Conservation (phyloP, 92 coral and sea anemone species). For the Metridium senile region DNA sequence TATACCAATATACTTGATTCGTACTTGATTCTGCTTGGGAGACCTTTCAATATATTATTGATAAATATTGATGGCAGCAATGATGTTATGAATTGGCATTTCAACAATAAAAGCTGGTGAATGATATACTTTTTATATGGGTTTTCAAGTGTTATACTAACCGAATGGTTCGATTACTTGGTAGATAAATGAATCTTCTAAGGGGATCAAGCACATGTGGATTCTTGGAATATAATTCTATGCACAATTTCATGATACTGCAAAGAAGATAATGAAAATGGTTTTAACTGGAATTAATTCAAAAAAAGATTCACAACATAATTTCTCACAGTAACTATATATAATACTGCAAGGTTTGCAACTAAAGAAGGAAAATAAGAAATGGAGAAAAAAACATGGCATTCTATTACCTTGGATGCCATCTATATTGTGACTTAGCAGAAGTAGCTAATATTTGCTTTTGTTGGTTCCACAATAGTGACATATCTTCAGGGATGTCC, state of each 20-base stretch:
- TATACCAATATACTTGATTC: not conserved
- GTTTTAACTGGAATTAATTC: not conserved
- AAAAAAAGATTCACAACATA: no score
- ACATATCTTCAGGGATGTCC: slow-evolving; percentile 17
- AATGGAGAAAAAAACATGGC: no score
- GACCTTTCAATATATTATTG: no score
- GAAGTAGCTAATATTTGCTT: not conserved
- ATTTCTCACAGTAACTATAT: no score
- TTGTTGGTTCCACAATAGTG: slow-evolving; percentile 16
- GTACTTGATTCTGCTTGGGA: not conserved
- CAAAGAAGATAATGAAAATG: not conserved
- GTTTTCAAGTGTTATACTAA: not conserved
- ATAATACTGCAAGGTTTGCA: not conserved
- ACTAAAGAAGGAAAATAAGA: not conserved
- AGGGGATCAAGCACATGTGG: not conserved
- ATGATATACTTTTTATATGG: not conserved
- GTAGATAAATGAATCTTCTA: not conserved
- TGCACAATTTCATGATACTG: not conserved
- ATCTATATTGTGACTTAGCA: not conserved
- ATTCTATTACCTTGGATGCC: slow-evolving; percentile 33
- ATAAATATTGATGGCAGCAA: not conserved
- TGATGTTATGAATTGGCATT: no score
- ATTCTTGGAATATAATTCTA: not conserved
- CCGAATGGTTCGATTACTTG: not conserved
- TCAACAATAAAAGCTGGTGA: not conserved